phyloP scores from a whole-genome alignment of 2,888 invertebrate genomes.

The Pammene aurita region DNA sequence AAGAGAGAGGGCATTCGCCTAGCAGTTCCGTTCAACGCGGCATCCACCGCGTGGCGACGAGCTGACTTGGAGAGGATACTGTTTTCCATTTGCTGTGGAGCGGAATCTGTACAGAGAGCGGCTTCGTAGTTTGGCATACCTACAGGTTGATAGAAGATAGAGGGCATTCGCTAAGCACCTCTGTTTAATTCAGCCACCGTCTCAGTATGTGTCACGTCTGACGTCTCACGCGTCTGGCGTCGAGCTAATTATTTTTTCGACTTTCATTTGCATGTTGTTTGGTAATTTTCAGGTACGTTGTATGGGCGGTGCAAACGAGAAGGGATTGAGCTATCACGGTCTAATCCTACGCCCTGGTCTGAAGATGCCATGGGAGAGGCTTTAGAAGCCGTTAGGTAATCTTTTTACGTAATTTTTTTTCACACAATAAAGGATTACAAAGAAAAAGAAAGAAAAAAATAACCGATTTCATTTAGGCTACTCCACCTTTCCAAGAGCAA shows the following conservation, averaged over 20 bases:
- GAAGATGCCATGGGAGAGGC: conserved; percentile 96
- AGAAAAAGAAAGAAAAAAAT: too few relatives aligned
- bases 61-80: conserved; percentile 92
- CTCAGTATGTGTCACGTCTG: too few relatives aligned
- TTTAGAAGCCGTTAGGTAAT: conserved; percentile 92
- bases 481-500: too few relatives aligned
- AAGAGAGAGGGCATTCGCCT: conserved; percentile 68
- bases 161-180: conserved; percentile 86
- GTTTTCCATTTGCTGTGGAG: conserved; percentile 91
- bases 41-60: conserved; percentile 94
- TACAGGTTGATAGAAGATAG: conserved; percentile 81
- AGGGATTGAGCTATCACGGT: conserved; percentile 93
- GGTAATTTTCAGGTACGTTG: conserved; percentile 85
- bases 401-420: neutral
- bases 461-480: too few relatives aligned
- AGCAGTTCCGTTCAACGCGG: conserved; percentile 95
- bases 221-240: conserved; percentile 93
- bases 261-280: too few relatives aligned
- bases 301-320: conserved; percentile 95
- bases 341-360: conserved; percentile 97
- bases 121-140: conserved; percentile 94
- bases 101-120: conserved; percentile 92
- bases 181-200: conserved; percentile 96
- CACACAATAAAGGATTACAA: neutral
- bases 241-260: conserved; percentile 86